A percentile compares a stretch with the other conserved stretches of the same genome.
These are phyloP conservation scores for Antennarius striatus DNA, from an alignment of 2,113 vertebrate species.

Conservation along the genomic window DNA sequence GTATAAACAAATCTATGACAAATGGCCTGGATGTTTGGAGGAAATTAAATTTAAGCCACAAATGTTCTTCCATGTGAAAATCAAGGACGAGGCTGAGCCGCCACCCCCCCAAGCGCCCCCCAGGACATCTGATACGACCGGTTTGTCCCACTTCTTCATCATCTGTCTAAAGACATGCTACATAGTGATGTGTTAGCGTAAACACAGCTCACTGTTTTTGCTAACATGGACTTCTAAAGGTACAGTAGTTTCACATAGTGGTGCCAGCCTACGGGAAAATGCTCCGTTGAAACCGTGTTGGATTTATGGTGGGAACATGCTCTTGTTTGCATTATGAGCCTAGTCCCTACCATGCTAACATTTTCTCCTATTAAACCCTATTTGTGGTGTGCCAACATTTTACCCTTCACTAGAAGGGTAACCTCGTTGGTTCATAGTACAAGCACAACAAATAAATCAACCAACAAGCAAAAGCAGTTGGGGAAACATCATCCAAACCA, in stretches of 20 bases:
- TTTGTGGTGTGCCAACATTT: no score
- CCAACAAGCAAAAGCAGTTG: no score
- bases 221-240: neutral
- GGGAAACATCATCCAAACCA: no score
- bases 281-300: slow-evolving; percentile 11
- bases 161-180: neutral
- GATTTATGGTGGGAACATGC: neutral
- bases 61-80: slow-evolving; percentile 14
- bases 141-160: slow-evolving; percentile 1
- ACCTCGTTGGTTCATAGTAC: neutral
- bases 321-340: neutral
- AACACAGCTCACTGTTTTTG: neutral
- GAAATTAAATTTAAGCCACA: slow-evolving; percentile 42
- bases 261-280: neutral
- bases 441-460: no score
- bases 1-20: slow-evolving; percentile 59
- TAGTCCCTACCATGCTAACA: neutral
- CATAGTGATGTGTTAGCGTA: neutral
- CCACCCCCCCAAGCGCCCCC: neutral
- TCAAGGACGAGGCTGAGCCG: neutral
- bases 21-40: slow-evolving; percentile 32
- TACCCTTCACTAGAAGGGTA: neutral
- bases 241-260: neutral
- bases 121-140: slow-evolving; percentile 7
- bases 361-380: neutral